Evolutionary conservation across 2,797 vertebrate species (phyloP).

Genomic region (Xenentodon cancila): DNA sequence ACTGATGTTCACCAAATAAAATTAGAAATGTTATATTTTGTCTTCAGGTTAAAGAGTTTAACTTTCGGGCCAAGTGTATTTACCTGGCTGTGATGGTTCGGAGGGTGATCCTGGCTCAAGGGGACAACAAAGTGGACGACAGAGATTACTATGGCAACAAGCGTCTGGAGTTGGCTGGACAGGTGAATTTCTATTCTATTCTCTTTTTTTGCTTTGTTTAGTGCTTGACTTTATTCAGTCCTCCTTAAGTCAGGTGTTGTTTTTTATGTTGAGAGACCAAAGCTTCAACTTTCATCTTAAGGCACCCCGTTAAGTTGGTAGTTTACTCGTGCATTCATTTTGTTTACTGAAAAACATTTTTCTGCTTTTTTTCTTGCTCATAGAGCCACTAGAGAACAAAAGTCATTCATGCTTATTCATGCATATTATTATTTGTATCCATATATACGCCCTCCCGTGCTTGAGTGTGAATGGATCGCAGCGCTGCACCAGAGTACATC

Average conservation of each 20-base stretch:
- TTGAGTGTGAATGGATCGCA: constrained; percentile 67
- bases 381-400: constrained; percentile 35
- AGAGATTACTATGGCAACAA: constrained; percentile 99
- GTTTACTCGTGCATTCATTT: constrained; percentile 29
- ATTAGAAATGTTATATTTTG: not conserved
- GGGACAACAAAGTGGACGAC: constrained; percentile 97
- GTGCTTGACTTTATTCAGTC: constrained; percentile 12
- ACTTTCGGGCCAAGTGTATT: constrained; percentile 97
- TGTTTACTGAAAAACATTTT: constrained; percentile 28
- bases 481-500: constrained; percentile 50
- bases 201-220: constrained; percentile 6
- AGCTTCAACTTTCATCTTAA: constrained; percentile 10
- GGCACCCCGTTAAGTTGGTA: constrained; percentile 8
- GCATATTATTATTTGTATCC: constrained; percentile 26
- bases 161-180: constrained; percentile 96
- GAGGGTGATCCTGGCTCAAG: constrained; percentile 96
- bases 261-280: constrained; percentile 1
- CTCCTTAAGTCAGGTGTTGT: not conserved
- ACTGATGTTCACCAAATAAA: not conserved
- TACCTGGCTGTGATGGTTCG: constrained; percentile 99
- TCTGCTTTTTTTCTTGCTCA: constrained; percentile 28
- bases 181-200: constrained; percentile 78
- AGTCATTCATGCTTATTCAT: constrained; percentile 1
- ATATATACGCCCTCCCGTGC: constrained; percentile 18
- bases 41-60: constrained; percentile 95